phyloP scores from a whole-genome alignment of 2,888 invertebrate genomes.

The Druceiella hillmani region DNA sequence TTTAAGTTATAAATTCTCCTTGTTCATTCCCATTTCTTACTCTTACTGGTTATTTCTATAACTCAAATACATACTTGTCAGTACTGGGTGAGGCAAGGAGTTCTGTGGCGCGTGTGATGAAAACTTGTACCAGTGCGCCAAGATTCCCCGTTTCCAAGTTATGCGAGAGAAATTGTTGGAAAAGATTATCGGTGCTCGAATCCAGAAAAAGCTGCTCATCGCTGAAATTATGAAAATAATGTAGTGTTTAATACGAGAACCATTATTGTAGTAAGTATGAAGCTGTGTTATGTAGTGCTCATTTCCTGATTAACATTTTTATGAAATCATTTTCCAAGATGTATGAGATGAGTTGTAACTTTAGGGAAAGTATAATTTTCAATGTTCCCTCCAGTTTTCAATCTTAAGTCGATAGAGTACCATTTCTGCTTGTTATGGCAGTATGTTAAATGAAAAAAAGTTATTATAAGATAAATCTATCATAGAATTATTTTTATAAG shows the following conservation, averaged over 20 bases:
- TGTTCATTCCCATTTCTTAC: constrained; percentile 3
- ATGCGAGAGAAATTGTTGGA: constrained; percentile 74
- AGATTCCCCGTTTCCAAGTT: constrained; percentile 88
- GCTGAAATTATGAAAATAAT: constrained; percentile 42
- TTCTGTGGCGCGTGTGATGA: constrained; percentile 76
- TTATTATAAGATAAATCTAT: too few relatives aligned
- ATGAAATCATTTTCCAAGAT: too few relatives aligned
- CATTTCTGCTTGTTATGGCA: too few relatives aligned
- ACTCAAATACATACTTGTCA: constrained; percentile 71
- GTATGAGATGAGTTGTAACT: too few relatives aligned
- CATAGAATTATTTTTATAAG: too few relatives aligned
- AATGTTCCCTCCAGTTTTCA: too few relatives aligned
- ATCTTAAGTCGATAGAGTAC: too few relatives aligned
- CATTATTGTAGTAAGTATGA: constrained; percentile 4
- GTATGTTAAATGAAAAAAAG: too few relatives aligned
- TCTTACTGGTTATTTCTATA: not conserved
- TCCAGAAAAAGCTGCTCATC: constrained; percentile 79
- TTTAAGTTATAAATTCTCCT: too few relatives aligned
- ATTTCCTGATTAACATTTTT: too few relatives aligned
- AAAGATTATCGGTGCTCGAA: constrained; percentile 66
- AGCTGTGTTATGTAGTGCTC: too few relatives aligned
- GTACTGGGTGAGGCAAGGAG: constrained; percentile 79
- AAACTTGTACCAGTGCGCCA: constrained; percentile 80
- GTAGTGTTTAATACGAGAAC: constrained; percentile 2
- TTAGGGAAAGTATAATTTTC: too few relatives aligned